These are phyloP conservation scores for Zoanthus solanderi DNA, from an alignment of 92 coral and sea anemone species.

Conservation along the genomic window DNA sequence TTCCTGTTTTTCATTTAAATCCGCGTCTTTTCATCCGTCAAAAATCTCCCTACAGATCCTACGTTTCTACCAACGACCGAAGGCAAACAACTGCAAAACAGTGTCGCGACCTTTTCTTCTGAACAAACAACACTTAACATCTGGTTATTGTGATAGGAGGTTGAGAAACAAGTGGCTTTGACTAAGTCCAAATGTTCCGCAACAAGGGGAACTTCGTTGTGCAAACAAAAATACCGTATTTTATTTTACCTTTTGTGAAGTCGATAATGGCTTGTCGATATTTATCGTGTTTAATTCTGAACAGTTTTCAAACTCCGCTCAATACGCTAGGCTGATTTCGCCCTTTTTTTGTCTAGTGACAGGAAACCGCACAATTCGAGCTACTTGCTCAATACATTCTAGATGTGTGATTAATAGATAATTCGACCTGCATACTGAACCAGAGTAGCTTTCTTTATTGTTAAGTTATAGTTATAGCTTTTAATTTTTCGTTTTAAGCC, in stretches of 20 bases:
- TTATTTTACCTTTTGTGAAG: background rate
- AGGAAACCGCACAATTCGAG: conserved; percentile 49
- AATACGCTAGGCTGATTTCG: conserved; percentile 13
- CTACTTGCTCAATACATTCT: conserved; percentile 34
- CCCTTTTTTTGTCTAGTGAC: background rate
- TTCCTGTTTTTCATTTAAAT: conserved; percentile 41
- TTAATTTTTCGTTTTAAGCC: conserved; percentile 32
- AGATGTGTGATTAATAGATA: background rate
- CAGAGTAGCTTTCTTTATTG: background rate
- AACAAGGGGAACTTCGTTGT: background rate
- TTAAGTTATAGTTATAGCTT: background rate
- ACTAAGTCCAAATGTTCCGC: background rate
- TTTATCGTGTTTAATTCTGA: background rate
- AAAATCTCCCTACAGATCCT: background rate
- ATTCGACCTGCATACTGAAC: background rate
- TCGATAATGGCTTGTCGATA: conserved; percentile 15
- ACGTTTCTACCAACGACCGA: background rate
- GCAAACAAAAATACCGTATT: conserved; percentile 3
- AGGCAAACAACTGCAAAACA: conserved; percentile 21
- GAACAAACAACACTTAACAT: conserved; percentile 58
- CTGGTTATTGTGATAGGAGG: conserved; percentile 47
- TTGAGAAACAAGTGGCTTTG: conserved; percentile 24
- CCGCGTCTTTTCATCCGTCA: conserved; percentile 29
- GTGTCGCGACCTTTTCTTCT: conserved; percentile 48
- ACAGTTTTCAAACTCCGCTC: conserved; percentile 3